A percentile compares a stretch with the other conserved stretches of the same genome.
phyloP scores from a whole-genome alignment of 2,113 vertebrate species.

The Shinisaurus crocodilurus region DNA sequence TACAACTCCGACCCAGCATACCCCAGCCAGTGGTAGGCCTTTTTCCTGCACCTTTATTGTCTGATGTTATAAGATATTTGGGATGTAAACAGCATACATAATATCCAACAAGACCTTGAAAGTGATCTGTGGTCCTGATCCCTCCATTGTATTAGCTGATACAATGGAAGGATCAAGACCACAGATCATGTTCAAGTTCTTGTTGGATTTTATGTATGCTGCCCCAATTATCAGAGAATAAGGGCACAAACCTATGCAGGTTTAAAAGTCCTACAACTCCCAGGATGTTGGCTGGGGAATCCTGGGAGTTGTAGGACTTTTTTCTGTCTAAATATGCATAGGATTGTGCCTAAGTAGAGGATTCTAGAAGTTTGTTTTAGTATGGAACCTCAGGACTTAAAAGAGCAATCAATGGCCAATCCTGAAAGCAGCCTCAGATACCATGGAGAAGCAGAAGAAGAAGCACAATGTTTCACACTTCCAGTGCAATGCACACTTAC shows the following conservation, averaged over 20 bases:
- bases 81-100: constrained; percentile 17
- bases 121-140: background rate
- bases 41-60: too few species aligned
- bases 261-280: too few species aligned
- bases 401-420: background rate
- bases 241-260: too few species aligned
- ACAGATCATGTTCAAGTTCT: constrained; percentile 27
- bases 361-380: background rate
- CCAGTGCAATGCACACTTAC: too few species aligned
- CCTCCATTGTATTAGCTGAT: background rate
- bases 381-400: background rate
- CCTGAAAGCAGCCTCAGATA: background rate
- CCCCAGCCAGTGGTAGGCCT: too few species aligned
- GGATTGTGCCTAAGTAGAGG: background rate
- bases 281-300: too few species aligned
- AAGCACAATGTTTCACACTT: background rate
- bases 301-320: too few species aligned
- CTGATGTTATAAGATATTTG: background rate
- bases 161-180: background rate
- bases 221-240: background rate
- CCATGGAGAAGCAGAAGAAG: background rate
- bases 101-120: constrained; percentile 28
- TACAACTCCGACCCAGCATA: too few species aligned
- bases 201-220: constrained; percentile 27
- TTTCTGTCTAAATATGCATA: too few species aligned